phyloP scores from a whole-genome alignment of 1,140 invertebrate genomes.

The Drosophila mayri region DNA sequence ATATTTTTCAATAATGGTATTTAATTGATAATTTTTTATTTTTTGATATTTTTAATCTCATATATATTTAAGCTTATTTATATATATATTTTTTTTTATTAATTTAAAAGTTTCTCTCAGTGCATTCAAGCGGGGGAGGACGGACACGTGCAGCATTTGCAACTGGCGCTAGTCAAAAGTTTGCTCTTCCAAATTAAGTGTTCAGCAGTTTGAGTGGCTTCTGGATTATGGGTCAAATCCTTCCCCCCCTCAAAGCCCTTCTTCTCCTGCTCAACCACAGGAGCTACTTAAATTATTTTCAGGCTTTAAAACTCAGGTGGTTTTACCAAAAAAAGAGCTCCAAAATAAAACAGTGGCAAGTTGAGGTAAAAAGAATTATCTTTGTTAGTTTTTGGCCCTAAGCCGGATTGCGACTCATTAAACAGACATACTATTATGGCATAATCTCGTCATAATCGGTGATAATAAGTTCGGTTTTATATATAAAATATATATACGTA shows the following conservation, averaged over 20 bases:
- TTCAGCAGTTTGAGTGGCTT: conserved; percentile 56
- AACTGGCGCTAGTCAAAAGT: conserved; percentile 61
- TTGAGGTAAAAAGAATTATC: conserved; percentile 12
- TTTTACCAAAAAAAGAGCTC: neutral
- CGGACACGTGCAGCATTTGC: conserved; percentile 58
- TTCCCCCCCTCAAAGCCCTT: neutral
- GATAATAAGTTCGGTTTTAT: conserved; percentile 68
- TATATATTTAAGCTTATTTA: too few relatives aligned
- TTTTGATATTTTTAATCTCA: neutral
- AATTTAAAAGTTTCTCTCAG: neutral
- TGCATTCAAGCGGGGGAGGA: conserved; percentile 12
- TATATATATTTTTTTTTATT: neutral
- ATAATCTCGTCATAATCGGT: conserved; percentile 67
- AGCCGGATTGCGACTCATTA: conserved; percentile 46
- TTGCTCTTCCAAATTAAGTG: conserved; percentile 68
- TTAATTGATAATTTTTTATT: neutral
- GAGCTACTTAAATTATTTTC: conserved; percentile 43
- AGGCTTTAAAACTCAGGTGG: conserved; percentile 35
- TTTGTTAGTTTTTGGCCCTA: conserved; percentile 16
- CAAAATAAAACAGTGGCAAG: neutral
- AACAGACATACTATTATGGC: conserved; percentile 14
- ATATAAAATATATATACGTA: conserved; percentile 16
- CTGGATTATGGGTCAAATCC: conserved; percentile 43
- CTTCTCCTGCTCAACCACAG: neutral
- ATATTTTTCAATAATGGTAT: too few relatives aligned